Evolutionary conservation across 2,888 invertebrate species (phyloP), one percentile per base, ranked within the genome.

Genomic region (Resseliella maxima): DNA sequence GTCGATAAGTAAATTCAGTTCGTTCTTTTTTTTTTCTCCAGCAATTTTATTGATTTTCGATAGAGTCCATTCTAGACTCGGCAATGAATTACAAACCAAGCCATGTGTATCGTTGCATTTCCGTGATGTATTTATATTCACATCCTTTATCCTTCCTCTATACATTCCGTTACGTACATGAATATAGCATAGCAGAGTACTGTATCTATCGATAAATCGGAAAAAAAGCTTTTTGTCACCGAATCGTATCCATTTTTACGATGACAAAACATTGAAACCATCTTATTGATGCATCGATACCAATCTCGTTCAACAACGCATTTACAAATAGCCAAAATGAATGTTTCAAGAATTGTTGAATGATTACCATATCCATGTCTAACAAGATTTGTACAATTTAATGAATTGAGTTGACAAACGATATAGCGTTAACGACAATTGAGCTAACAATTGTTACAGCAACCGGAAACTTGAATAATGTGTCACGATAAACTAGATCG

Each of bases 31-130:
- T n/a, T n/a, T n/a, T n/a, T n/a, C n/a, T n/a, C n/a, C n/a, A n/a
- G n/a, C n/a, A n/a, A n/a, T n/a, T 72, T 72, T 72, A 72, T 72
- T 72, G 72, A 72, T 72, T 72, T 72, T 72, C 72, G 31, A 59
- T 72, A 31, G 12, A 21, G 72, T 72, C 72, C 31, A 72, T 31
- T 72, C 31, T 72, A 6, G 24, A 27, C 0, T 35, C 72, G 72
- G 72, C n/a, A 72, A 72, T 72, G 31, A 59, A 72, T 72, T 72
- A 72, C 72, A 72, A 72, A 72, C n/a, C 31, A 12, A 72, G 27
- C 72, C 72, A 72, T 72, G 72, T 31, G 72, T 12, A 72, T 12
- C 72, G 72, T 31, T 31, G 72, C 72, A 72, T 72, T 21, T 72
- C 72, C 72, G 72, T 31, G 31, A 31, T 72, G 72, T 72, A 72